Evolutionary conservation across 2,113 vertebrate species (phyloP).

Genomic region (Pteruthius melanotis): DNA sequence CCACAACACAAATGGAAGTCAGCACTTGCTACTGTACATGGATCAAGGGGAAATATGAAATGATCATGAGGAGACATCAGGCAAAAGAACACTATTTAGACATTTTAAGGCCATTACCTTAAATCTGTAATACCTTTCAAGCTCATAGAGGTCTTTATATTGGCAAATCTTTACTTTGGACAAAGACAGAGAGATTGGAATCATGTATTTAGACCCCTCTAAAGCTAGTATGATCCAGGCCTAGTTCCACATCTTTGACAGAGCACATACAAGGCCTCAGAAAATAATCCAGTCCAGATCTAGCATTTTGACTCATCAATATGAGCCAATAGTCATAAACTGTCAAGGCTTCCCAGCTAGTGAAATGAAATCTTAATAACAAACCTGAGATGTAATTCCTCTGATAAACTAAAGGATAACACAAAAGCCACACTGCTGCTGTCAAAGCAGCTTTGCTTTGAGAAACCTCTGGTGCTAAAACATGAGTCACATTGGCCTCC

Average conservation of each 20-base stretch:
- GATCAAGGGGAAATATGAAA: not conserved
- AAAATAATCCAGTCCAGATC: not conserved
- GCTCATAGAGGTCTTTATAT: not conserved
- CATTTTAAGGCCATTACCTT: not conserved
- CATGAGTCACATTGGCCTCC: not conserved
- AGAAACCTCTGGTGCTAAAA: not conserved
- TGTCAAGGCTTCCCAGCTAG: not conserved
- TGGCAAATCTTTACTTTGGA: not conserved
- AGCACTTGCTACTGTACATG: not conserved
- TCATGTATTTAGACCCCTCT: not conserved
- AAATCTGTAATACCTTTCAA: not conserved
- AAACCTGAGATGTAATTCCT: not conserved
- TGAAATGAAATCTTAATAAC: conserved; percentile 11
- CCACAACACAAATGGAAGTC: not conserved
- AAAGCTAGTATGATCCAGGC: not conserved
- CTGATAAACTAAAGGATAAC: not conserved
- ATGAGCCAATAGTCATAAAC: not conserved
- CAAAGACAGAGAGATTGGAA: not conserved
- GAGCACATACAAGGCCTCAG: not conserved
- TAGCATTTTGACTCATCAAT: not conserved
- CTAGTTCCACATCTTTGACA: not conserved
- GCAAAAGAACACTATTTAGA: not conserved
- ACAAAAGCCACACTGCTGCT: not conserved
- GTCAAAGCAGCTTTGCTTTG: not conserved
- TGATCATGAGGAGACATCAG: not conserved